Evolutionary conservation across 2,113 vertebrate species (phyloP).

Genomic region (Chionodraco myersi): DNA sequence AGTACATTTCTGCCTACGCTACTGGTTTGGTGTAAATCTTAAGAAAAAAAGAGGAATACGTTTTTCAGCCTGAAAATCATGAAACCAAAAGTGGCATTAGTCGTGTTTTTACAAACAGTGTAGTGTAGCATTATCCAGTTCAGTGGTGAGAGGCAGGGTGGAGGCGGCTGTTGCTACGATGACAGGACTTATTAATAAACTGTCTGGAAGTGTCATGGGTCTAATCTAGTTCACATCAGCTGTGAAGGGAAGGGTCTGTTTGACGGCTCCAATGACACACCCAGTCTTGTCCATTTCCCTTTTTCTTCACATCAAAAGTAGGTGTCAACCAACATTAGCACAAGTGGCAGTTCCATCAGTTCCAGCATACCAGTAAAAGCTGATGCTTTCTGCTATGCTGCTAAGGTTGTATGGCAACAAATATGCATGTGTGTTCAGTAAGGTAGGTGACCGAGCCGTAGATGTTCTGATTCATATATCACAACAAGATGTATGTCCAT

Average conservation of each 20-base stretch:
- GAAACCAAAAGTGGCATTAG: neutral
- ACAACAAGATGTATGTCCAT: neutral
- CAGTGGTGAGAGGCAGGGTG: neutral
- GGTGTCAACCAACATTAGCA: neutral
- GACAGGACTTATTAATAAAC: slow-evolving; percentile 1
- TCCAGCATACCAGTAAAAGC: neutral
- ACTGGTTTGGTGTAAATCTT: too few relatives aligned
- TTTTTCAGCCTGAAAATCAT: neutral
- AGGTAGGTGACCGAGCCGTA: neutral
- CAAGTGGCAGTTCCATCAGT: neutral
- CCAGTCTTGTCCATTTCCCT: neutral
- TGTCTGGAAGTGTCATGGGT: slow-evolving; percentile 3
- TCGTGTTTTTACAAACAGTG: neutral
- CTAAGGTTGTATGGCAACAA: slow-evolving; percentile 42
- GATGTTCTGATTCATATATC: neutral
- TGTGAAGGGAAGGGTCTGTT: slow-evolving; percentile 13
- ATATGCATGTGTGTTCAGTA: neutral
- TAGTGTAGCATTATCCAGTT: neutral
- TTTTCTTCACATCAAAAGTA: slow-evolving; percentile 14
- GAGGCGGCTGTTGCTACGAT: neutral
- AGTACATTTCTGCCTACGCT: too few relatives aligned
- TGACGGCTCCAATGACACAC: slow-evolving; percentile 8
- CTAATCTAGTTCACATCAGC: slow-evolving; percentile 4
- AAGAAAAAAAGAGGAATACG: too few relatives aligned
- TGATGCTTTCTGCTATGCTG: slow-evolving; percentile 4